Evolutionary conservation across 2,888 invertebrate species (phyloP), one percentile per base, ranked within the genome.

Genomic region (Peribatodes rhomboidaria): DNA sequence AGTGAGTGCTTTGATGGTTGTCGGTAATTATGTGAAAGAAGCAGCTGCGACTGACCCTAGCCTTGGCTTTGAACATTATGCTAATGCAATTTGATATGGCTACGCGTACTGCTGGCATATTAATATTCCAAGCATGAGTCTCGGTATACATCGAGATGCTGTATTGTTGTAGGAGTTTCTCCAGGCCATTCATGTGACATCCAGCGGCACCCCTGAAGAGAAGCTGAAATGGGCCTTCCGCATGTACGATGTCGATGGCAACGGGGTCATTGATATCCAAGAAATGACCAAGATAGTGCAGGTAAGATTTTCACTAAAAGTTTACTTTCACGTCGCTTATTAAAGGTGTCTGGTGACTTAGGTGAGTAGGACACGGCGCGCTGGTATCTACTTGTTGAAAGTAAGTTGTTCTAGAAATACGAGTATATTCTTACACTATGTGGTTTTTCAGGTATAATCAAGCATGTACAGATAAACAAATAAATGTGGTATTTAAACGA

Each of bases 271-370:
- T 89, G 99, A 99, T 89, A 98, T 98, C 82, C 98, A 98, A 88
- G 99, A 99, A 95, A 99, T 99, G 99, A 98, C 98, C 73, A 99
- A 99, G 95, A 99, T 99, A 86, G 99, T 99, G 74, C 98, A 99
- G 97, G 99, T 98, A 90, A 88, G 91, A 31, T 6, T 49, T 33
- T 27, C 16, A 33, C 16, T 16, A 16, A 22, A 47, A 14, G 8
- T 8, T 42, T 20, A 11, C 20, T 3, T 6, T n/a, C 8, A 37
- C 2, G 8, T 16, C 11, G 7, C 1, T n/a, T 14, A 1, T 35
- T 13, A 35, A 41, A 9, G 9, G 16, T 10, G 41, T 39, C 1
- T 0, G 16, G 41, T 1, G 16, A 41, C 6, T 4, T 27, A 20
- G 4, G 9, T 13, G 3, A n/a, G 16, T 1, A 27, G 27, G 16